These are phyloP conservation scores for Brenthis hecate DNA, from an alignment of 2,888 invertebrate species.

Conservation along the genomic window DNA sequence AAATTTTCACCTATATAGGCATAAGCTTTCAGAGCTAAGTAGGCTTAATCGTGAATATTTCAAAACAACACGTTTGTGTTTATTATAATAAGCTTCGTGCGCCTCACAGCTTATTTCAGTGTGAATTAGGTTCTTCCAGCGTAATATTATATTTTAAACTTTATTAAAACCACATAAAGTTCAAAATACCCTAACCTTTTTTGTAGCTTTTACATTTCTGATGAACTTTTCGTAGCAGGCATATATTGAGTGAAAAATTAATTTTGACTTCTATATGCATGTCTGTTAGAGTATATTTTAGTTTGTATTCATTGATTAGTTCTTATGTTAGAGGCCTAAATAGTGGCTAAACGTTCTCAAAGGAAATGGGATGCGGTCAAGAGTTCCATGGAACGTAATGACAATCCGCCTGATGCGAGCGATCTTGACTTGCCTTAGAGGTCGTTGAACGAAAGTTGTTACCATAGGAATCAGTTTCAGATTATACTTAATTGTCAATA, in stretches of 20 bases:
- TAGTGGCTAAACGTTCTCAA: conserved; percentile 21
- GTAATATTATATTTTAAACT: not conserved
- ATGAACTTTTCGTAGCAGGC: not conserved
- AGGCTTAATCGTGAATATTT: conserved; percentile 1
- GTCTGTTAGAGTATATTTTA: conserved; percentile 8
- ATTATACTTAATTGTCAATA: not conserved
- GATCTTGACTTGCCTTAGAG: not conserved
- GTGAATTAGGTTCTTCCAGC: not conserved
- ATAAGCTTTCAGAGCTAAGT: not conserved
- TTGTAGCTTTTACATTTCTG: not conserved
- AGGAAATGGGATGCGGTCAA: conserved; percentile 32
- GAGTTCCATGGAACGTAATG: conserved; percentile 13
- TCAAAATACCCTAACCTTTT: not conserved
- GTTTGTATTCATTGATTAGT: conserved; percentile 8
- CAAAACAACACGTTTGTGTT: not conserved
- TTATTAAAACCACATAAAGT: not conserved
- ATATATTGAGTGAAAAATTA: not conserved
- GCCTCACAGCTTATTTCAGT: not conserved
- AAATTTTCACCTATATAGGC: no score
- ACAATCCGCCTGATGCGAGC: not conserved
- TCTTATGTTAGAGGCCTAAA: conserved; percentile 25
- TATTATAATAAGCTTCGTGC: not conserved
- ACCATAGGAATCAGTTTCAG: not conserved
- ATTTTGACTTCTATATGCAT: not conserved
- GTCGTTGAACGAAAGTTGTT: not conserved